These are phyloP conservation scores for Epinotia nisella DNA, from an alignment of 2,888 invertebrate species.

Conservation along the genomic window DNA sequence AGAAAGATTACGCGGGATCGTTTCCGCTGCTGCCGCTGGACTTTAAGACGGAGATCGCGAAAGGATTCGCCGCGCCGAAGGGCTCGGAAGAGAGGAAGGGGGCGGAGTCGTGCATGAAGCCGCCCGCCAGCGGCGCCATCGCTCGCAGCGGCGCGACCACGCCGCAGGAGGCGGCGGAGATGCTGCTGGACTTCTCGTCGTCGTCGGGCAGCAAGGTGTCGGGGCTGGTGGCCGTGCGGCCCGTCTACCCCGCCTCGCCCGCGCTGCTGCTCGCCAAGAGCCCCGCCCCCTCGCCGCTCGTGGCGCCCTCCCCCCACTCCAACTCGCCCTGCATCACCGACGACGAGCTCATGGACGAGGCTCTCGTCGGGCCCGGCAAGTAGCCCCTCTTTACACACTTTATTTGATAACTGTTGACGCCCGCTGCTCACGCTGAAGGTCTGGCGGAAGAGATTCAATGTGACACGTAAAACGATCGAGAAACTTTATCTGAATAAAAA, in stretches of 20 bases:
- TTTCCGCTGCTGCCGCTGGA: constrained; percentile 77
- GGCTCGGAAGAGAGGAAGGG: constrained; percentile 78
- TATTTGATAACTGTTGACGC: constrained; percentile 15
- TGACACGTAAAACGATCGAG: background rate
- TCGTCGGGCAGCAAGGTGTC: constrained; percentile 84
- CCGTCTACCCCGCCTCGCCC: constrained; percentile 86
- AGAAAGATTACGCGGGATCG: constrained; percentile 69
- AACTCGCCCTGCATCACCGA: constrained; percentile 93
- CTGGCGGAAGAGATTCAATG: constrained; percentile 17
- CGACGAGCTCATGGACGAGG: constrained; percentile 96
- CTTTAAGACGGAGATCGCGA: constrained; percentile 78
- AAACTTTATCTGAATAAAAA: background rate
- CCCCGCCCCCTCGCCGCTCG: constrained; percentile 88
- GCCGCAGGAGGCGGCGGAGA: constrained; percentile 86
- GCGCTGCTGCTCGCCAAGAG: constrained; percentile 91
- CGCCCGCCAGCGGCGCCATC: constrained; percentile 74
- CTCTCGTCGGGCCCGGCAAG: constrained; percentile 91
- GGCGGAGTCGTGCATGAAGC: constrained; percentile 79
- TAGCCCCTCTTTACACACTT: constrained; percentile 63
- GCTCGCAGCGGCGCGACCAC: constrained; percentile 78
- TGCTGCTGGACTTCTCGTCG: constrained; percentile 87
- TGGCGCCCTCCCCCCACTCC: constrained; percentile 87
- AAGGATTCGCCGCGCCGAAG: constrained; percentile 78
- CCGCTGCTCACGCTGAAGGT: constrained; percentile 6
- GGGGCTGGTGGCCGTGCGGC: constrained; percentile 82